Base-by-base conservation (phyloP, 2,113 vertebrate species). In the Onychostruthus taczanowskii region DNA sequence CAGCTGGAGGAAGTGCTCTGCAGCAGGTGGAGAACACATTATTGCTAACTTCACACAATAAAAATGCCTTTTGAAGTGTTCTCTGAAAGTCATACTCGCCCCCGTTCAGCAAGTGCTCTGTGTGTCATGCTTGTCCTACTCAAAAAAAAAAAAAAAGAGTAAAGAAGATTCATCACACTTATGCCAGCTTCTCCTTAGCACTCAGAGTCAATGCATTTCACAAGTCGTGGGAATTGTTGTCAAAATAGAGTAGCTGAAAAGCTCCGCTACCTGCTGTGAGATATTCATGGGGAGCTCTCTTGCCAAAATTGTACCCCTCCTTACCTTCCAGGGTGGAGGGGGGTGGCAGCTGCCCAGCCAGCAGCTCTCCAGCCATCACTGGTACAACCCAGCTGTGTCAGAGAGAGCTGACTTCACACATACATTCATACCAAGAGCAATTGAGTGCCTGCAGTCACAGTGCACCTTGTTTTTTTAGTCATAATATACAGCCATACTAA, bases 201-300 rank as follows among this genome's bases (percentile, higher is more conserved):
- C 37, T 66, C 27, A 55, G 78, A 69, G 73, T 3, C 13, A n/a
- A 75, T 22, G 19, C 53, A 56, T 89, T 81, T 89, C 73, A 53
- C 79, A 77, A 56, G 73, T 49, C 8, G 22, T 72, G 64, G 72
- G 76, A 90, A 89, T 53, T 76, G 63, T 74, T 94, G 76, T 83
- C 87, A 86, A 84, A 90, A 84, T 70, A 78, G 8, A 30, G 88
- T 53, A 93, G 50, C 59, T 85, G 89, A 49, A 39, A 67, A 92
- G 68, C 46, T 61, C 72, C 7, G 0, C 56, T 86, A 58, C 90
- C 62, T 80, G 63, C 62, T 94, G 58, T 56, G 63, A 43, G 53
- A 30, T 44, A 46, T 19, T 76, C 7, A 1, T 39, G 4, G 1
- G 41, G 50, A 4, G 4, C 15, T 75, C 22, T 62, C 49, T 56